A percentile compares a stretch with the other conserved stretches of the same genome.
Conservation (phyloP, 1,140 invertebrate species). For the Adoxophyes honmai region DNA sequence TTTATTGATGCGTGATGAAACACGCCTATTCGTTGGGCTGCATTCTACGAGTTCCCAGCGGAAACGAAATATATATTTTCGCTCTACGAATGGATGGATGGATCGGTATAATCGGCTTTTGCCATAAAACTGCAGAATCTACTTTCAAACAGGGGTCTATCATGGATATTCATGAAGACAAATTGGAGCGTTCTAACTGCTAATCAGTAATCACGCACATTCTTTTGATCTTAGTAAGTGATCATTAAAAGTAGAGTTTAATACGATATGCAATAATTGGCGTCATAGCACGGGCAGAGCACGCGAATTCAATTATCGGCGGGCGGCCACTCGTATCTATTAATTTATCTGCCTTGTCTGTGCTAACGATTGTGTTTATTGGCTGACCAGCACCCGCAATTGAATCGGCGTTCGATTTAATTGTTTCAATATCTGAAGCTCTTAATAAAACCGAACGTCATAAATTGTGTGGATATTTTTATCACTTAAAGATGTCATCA, state of each 20-base stretch:
- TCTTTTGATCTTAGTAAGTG: neutral
- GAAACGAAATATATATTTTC: no score
- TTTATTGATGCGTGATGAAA: conserved; percentile 1
- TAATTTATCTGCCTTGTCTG: neutral
- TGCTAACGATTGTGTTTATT: neutral
- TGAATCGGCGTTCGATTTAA: neutral
- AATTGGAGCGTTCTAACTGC: no score
- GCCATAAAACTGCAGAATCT: no score
- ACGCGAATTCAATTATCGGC: conserved; percentile 9
- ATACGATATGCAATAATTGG: neutral
- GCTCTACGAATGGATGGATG: no score
- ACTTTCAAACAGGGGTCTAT: no score
- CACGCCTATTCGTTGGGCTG: neutral
- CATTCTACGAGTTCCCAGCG: neutral
- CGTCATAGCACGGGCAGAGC: neutral
- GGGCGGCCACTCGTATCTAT: neutral
- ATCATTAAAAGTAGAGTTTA: neutral
- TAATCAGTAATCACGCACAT: neutral
- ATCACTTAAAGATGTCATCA: neutral
- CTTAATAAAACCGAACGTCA: neutral
- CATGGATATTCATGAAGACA: no score
- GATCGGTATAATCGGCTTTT: no score
- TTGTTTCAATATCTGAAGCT: neutral
- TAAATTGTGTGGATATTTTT: neutral
- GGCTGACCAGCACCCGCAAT: neutral